These are phyloP conservation scores for Hylyphantes graminicola DNA, from an alignment of 1,140 invertebrate species.

Conservation along the genomic window DNA sequence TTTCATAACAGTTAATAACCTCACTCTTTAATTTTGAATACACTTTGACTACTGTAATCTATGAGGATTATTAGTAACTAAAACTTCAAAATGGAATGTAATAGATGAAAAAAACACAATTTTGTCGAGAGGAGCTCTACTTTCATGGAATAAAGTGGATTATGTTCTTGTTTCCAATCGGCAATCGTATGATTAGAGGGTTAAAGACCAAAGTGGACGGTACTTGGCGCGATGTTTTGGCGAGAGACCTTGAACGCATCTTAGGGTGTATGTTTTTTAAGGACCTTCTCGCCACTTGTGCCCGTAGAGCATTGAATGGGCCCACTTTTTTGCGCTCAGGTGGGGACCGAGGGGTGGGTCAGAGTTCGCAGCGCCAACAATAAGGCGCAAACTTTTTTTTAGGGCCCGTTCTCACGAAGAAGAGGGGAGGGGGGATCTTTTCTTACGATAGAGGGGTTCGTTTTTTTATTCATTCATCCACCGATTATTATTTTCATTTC, in stretches of 20 bases:
- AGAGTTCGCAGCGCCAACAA: slow-evolving; percentile 44
- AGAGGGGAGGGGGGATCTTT: neutral
- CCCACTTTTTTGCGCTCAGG: slow-evolving; percentile 37
- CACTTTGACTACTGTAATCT: too few relatives aligned
- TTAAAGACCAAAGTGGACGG: too few relatives aligned
- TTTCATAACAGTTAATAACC: too few relatives aligned
- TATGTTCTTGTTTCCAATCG: too few relatives aligned
- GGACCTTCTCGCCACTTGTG: slow-evolving; percentile 38
- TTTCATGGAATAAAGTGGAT: too few relatives aligned
- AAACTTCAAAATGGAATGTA: too few relatives aligned
- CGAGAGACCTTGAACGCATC: slow-evolving; percentile 38
- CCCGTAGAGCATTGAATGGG: slow-evolving; percentile 18
- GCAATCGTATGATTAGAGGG: too few relatives aligned
- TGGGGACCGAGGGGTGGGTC: slow-evolving; percentile 26
- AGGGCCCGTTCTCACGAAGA: slow-evolving; percentile 37
- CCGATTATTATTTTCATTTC: slow-evolving; percentile 52
- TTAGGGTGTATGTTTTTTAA: slow-evolving; percentile 10
- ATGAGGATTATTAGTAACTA: too few relatives aligned
- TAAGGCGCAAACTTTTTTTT: slow-evolving; percentile 47
- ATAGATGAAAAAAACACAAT: too few relatives aligned
- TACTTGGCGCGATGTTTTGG: neutral
- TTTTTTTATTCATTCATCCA: slow-evolving; percentile 44
- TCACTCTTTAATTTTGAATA: too few relatives aligned
- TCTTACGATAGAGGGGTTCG: neutral
- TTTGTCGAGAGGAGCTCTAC: too few relatives aligned